These are phyloP conservation scores for Bubo blakistoni DNA, from an alignment of 2,113 vertebrate species.

Conservation along the genomic window DNA sequence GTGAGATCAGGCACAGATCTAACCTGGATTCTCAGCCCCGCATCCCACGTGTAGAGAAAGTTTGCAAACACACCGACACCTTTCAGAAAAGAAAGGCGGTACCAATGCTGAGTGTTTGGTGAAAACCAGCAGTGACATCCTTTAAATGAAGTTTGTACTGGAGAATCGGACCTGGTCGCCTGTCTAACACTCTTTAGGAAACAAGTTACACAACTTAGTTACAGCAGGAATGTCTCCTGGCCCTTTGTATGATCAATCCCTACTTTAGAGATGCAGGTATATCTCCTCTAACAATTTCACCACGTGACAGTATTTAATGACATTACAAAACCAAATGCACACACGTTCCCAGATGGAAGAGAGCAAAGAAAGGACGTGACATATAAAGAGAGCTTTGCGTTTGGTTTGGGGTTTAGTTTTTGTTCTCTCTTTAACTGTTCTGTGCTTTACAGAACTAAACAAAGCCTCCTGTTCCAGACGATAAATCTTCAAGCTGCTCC, in stretches of 20 bases:
- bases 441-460: conserved; percentile 25
- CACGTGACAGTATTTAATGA: background rate
- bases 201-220: background rate
- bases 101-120: background rate
- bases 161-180: background rate
- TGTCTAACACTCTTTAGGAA: background rate
- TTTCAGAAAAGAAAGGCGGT: background rate
- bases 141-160: background rate
- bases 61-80: background rate
- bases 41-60: background rate
- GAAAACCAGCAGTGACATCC: background rate
- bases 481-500: conserved; percentile 20
- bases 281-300: background rate
- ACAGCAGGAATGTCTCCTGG: background rate
- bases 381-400: background rate
- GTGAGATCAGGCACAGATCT: background rate
- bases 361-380: background rate
- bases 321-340: background rate
- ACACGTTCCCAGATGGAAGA: background rate
- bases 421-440: background rate
- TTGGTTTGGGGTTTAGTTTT: background rate
- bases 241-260: background rate
- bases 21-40: background rate
- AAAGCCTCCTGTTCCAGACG: conserved; percentile 30
- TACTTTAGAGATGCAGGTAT: background rate